Base-by-base conservation (phyloP, 1,140 invertebrate species). In the Bombus haemorrhoidalis region DNA sequence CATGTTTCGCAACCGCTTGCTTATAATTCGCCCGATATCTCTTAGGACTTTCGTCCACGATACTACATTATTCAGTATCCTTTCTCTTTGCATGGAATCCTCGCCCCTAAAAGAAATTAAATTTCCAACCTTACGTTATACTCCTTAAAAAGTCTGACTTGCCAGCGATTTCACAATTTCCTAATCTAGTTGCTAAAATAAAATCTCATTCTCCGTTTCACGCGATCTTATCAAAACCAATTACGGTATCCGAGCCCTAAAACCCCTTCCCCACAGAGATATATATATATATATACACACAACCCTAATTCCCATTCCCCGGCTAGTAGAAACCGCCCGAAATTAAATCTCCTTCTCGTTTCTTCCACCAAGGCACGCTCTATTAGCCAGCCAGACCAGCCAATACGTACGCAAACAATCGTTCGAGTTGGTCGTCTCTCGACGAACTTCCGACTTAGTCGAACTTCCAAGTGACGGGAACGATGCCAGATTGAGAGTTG, bases 371-470 rank as follows among this genome's bases (percentile, higher is more conserved):
- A 15, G 47, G 68, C 59, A n/a, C 28, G 59, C 32, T 28, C 32
- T 84, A 84, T 84, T 79, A 78, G 64, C 10, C n/a, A 32, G 39
- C 59, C 57, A 59, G 59, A 13, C 10, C 59, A 34, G 39, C 53
- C 75, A 79, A 72, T 84, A 73, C 57, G 34, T 74, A 81, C 32
- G 83, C 79, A 85, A 81, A 85, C 68, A 85, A 84, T 79, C 77
- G 28, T 22, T 62, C 59, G 59, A 62, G 28, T 62, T 62, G 59
- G 12, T 4, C 59, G 28, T 62, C 59, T 62, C 3, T n/a, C 47
- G 47, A 53, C 47, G 47, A 53, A 53, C 47, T 53, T 53, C 5
- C 59, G 59, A 32, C 32, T 62, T n/a, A 13, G 59, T 62, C 28
- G 53, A 81, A 81, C n/a, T 81, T 81, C 37, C 37, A 37, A 82